Base-by-base conservation (phyloP, 2,797 vertebrate species). In the Pseudomugil gertrudae region DNA sequence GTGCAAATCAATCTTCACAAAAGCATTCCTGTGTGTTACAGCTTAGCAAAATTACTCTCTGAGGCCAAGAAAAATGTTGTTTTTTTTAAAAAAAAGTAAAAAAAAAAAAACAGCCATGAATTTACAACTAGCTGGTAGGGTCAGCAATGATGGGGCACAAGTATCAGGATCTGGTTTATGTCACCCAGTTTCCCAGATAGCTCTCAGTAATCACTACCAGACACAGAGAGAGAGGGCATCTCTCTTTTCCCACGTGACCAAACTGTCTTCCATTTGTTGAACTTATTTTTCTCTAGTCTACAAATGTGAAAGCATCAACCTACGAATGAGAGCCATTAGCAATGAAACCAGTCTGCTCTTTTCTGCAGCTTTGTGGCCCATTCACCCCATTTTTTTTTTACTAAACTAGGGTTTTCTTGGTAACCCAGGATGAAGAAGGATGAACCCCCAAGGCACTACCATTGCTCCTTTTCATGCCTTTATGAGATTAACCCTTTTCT, bases 181-280 rank as follows among this genome's bases (percentile, higher is more conserved):
- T 90, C 83, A 87, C 21, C 1, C 19, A 14, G 21, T 66, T 87
- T 84, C 64, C 63, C 66, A 63, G 56, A 50, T 63, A 80, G 74
- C 66, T 40, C 69, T 78, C 70, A 58, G 24, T 85, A 84, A 89
- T 87, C 67, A 80, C 68, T 82, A 67, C 68, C 89, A 90, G 85
- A 90, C 76, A 57, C 27, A 48, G n/a, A 74, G 63, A 56, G 54
- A 76, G 58, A 76, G 67, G 69, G 47, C 47, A 21, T 51, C 47
- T 57, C 66, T 58, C 67, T 71, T 62, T 58, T 59, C 62, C 52
- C 35, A 27, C 56, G 23, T 35, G 51, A 55, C 19, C 3, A 59
- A 75, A 70, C 45, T 11, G 61, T 78, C 48, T 67, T 73, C 14
- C 61, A 38, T 79, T 77, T 56, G 36, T 35, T 40, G 10, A 74